A percentile compares a stretch with the other conserved stretches of the same genome.
Evolutionary conservation across 2,797 vertebrate genomes (phyloP).

Genomic region (Malacoraja senta): DNA sequence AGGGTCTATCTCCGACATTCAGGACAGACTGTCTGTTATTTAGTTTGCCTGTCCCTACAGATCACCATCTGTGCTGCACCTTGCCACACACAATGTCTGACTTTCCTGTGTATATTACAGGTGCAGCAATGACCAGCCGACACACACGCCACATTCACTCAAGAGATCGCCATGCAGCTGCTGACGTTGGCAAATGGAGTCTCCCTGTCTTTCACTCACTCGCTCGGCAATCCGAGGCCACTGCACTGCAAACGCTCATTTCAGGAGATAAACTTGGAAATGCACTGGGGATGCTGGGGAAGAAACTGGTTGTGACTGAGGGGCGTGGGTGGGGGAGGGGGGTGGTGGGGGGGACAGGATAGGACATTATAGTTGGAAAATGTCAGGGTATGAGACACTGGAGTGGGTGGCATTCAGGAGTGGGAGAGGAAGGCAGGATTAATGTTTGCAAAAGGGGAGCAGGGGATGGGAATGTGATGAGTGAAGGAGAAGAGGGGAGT

Average conservation of each 20-base stretch:
- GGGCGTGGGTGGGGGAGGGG: too few species aligned
- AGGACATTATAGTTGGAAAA: too few species aligned
- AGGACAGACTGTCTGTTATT: background rate
- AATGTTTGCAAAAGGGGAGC: too few species aligned
- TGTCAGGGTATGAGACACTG: too few species aligned
- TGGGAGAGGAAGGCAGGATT: too few species aligned
- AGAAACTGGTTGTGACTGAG: background rate
- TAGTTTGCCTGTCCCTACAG: background rate
- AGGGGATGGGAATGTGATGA: too few species aligned
- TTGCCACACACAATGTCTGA: background rate
- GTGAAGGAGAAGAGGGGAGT: background rate
- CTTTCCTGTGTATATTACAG: background rate
- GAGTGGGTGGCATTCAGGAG: too few species aligned
- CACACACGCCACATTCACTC: background rate
- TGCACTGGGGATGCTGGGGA: background rate
- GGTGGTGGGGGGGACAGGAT: too few species aligned
- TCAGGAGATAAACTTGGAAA: background rate
- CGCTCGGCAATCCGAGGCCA: background rate
- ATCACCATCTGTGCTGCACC: background rate
- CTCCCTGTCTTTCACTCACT: background rate
- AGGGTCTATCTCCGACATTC: background rate
- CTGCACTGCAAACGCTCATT: background rate
- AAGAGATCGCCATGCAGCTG: background rate
- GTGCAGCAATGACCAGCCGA: slow-evolving; percentile 7
- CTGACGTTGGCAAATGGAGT: background rate